phyloP scores from a whole-genome alignment of 2,888 invertebrate genomes.

The Drepanosiphum platanoidis region DNA sequence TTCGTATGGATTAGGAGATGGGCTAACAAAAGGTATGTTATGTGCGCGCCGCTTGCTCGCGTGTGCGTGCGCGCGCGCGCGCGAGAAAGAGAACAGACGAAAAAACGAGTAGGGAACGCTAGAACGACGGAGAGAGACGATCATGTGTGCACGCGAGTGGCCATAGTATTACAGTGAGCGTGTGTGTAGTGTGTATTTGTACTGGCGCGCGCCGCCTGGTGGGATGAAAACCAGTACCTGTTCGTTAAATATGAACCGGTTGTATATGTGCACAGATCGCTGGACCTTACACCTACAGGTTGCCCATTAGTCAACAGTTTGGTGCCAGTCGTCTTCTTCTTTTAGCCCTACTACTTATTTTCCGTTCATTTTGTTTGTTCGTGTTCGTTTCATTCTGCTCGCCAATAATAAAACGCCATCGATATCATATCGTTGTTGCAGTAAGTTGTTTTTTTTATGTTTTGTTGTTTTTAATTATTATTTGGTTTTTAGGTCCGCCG shows the following conservation, averaged over 20 bases:
- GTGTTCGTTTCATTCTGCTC: no score
- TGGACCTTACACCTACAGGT: conserved; percentile 62
- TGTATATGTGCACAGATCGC: conserved; percentile 53
- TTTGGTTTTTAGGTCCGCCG: no score
- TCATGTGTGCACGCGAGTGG: background rate
- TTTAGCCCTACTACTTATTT: conserved; percentile 30
- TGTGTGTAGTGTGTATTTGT: background rate
- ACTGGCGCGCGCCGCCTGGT: conserved; percentile 37
- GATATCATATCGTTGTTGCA: no score
- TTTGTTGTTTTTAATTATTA: no score
- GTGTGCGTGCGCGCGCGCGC: background rate
- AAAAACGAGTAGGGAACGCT: background rate
- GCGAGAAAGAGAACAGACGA: background rate
- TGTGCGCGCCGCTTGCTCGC: conserved; percentile 11
- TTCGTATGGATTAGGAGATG: conserved; percentile 53
- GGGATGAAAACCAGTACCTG: conserved; percentile 60
- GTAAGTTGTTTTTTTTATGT: no score
- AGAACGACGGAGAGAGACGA: no score
- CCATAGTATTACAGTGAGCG: no score
- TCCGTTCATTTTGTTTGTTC: no score
- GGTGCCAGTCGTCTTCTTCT: conserved; percentile 60
- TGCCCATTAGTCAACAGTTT: conserved; percentile 61
- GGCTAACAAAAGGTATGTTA: conserved; percentile 60
- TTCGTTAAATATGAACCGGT: conserved; percentile 62
- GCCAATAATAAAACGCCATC: no score